Conservation (phyloP, 2,888 invertebrate genomes). For the Agriopis leucophaearia region DNA sequence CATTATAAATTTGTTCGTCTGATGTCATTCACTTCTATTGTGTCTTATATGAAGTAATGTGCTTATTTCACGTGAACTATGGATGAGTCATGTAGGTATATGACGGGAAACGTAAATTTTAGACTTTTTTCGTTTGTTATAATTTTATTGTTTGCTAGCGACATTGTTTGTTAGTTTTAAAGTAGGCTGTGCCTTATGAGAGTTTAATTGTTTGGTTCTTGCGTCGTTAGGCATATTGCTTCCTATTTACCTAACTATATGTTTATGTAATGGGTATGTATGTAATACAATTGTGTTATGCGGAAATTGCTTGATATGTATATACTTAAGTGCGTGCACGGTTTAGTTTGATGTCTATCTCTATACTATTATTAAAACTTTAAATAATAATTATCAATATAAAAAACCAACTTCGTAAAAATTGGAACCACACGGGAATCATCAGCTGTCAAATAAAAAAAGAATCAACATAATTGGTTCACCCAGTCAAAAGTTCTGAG, state of each 20-base stretch:
- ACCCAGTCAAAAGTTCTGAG: too few relatives aligned
- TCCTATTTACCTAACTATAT: conserved; percentile 40
- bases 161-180: conserved; percentile 50
- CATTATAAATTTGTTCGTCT: conserved; percentile 44
- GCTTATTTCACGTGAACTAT: conserved; percentile 69
- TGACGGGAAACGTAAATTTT: conserved; percentile 67
- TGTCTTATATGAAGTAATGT: conserved; percentile 38
- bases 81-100: conserved; percentile 55
- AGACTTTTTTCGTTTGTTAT: conserved; percentile 56
- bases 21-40: conserved; percentile 65
- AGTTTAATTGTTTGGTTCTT: conserved; percentile 50
- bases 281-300: conserved; percentile 16
- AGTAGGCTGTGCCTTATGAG: conserved; percentile 50
- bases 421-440: too few relatives aligned
- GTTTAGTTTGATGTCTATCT: background rate
- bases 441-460: too few relatives aligned
- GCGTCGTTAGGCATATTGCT: conserved; percentile 42
- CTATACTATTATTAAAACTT: too few relatives aligned
- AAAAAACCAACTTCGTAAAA: too few relatives aligned
- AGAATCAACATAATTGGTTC: too few relatives aligned
- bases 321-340: background rate
- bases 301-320: conserved; percentile 6
- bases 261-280: conserved; percentile 27
- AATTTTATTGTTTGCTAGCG: conserved; percentile 59
- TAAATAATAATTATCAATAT: too few relatives aligned